Conservation (phyloP, 2,797 vertebrate genomes). For the Zalophus californianus region DNA sequence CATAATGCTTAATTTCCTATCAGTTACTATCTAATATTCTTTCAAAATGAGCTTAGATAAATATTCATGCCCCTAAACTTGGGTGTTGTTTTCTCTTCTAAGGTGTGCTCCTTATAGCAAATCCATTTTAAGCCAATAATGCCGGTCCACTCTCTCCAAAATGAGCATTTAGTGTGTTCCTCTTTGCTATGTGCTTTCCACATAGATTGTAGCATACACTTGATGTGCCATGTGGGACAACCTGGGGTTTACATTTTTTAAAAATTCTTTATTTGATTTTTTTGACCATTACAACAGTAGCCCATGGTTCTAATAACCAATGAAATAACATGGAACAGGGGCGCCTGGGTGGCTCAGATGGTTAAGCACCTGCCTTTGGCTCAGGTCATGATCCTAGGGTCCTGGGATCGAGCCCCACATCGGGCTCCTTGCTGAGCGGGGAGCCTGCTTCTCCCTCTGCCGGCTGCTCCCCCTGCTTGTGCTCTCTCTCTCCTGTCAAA, state of each 20-base stretch:
- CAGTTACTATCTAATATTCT: not conserved
- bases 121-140: not conserved
- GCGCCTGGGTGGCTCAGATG: not conserved
- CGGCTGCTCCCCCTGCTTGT: no score
- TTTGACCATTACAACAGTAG: not conserved
- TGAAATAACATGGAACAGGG: not conserved
- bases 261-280: not conserved
- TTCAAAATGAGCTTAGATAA: slow-evolving; percentile 21
- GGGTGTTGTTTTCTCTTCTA: not conserved
- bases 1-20: not conserved
- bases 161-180: not conserved
- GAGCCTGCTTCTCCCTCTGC: no score
- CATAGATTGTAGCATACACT: no score
- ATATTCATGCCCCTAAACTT: not conserved
- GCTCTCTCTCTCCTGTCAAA: no score
- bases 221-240: not conserved
- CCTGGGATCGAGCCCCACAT: no score
- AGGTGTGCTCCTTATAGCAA: not conserved
- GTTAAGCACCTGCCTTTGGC: no score
- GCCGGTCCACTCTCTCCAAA: not conserved
- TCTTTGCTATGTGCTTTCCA: not conserved
- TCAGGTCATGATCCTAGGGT: no score
- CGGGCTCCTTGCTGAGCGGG: no score
- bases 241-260: not conserved
- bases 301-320: not conserved